These are phyloP conservation scores for Cardiocondyla obscurior DNA, from an alignment of 1,140 invertebrate genomes.

Conservation along the genomic window DNA sequence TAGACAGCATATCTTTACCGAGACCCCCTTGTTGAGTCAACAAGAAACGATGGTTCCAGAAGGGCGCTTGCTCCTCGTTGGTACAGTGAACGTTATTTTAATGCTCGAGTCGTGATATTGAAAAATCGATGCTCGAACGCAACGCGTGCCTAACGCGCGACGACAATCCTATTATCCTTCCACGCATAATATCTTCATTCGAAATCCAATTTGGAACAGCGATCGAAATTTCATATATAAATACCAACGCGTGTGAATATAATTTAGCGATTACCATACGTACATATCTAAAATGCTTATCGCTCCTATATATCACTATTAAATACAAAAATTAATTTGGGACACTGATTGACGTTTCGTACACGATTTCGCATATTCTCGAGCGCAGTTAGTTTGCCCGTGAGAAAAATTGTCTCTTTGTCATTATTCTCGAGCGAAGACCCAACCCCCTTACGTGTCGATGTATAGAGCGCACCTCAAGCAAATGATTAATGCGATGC, in stretches of 20 bases:
- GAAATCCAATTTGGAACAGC: neutral
- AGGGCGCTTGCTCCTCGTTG: neutral
- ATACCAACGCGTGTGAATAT: neutral
- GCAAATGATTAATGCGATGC: constrained; percentile 41
- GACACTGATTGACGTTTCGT: neutral
- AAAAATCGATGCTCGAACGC: constrained; percentile 24
- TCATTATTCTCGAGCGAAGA: neutral
- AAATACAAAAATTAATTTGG: neutral
- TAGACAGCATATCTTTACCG: neutral
- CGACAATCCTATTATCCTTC: neutral
- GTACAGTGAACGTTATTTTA: constrained; percentile 20
- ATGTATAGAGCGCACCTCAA: constrained; percentile 15
- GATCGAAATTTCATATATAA: neutral
- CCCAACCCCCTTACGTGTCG: neutral
- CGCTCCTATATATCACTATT: no score
- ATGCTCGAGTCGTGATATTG: neutral
- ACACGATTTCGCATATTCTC: neutral
- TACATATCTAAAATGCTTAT: neutral
- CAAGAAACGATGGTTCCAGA: constrained; percentile 27
- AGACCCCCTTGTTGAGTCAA: constrained; percentile 42
- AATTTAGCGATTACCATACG: neutral
- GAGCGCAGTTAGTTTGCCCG: neutral
- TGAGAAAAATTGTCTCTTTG: neutral
- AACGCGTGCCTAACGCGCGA: neutral
- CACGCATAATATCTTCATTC: neutral